A percentile compares a stretch with the other conserved stretches of the same genome.
Conservation (phyloP, 2,797 vertebrate genomes). For the Cirrhinus molitorella region DNA sequence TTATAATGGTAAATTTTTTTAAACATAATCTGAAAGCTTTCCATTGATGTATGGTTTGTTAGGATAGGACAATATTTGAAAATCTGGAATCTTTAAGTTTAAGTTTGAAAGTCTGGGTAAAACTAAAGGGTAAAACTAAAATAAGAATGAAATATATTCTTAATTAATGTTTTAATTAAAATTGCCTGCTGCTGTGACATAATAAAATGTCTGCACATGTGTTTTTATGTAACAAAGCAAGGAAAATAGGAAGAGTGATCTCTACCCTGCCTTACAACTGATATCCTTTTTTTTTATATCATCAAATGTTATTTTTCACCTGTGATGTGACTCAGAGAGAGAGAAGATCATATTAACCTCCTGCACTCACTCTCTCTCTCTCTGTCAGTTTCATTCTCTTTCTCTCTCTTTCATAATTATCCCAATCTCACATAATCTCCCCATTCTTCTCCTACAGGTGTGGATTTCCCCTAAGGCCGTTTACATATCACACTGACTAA, state of each 20-base stretch:
- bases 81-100: too few species aligned
- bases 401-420: slow-evolving; percentile 32
- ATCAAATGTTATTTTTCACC: slow-evolving; percentile 30
- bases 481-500: slow-evolving; percentile 23
- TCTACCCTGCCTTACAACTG: neutral
- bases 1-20: too few species aligned
- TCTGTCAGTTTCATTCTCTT: slow-evolving; percentile 13
- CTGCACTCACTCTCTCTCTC: neutral
- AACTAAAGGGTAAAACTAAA: too few species aligned
- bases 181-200: neutral
- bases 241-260: neutral
- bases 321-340: slow-evolving; percentile 3
- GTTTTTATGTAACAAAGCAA: neutral
- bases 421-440: slow-evolving; percentile 14
- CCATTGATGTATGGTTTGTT: too few species aligned
- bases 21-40: too few species aligned
- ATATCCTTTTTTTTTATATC: slow-evolving; percentile 7
- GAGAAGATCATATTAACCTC: slow-evolving; percentile 32
- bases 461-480: neutral
- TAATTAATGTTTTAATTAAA: neutral
- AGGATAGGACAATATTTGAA: too few species aligned
- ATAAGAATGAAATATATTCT: neutral
- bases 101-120: too few species aligned
- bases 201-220: neutral
- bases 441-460: slow-evolving; percentile 10